Evolutionary conservation across 2,797 vertebrate genomes (phyloP).

Genomic region (Fundulus diaphanus): DNA sequence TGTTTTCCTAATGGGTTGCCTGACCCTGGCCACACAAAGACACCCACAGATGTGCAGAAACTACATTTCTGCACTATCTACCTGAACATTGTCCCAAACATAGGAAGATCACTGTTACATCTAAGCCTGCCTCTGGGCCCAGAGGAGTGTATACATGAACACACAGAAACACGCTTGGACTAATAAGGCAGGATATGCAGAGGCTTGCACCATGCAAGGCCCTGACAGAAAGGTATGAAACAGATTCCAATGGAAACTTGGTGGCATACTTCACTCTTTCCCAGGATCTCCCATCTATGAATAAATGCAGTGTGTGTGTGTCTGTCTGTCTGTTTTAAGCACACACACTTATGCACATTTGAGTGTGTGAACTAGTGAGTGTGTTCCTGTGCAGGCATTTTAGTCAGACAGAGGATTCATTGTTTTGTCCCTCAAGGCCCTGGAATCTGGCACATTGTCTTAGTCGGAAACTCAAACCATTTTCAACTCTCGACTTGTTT

Average conservation of each 20-base stretch:
- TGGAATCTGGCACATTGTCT: slow-evolving; percentile 82
- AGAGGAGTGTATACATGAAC: slow-evolving; percentile 25
- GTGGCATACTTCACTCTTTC: slow-evolving; percentile 49
- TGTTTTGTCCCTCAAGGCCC: slow-evolving; percentile 76
- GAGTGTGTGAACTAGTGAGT: slow-evolving; percentile 41
- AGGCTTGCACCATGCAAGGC: slow-evolving; percentile 66
- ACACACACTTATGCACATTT: slow-evolving; percentile 2
- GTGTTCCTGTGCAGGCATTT: slow-evolving; percentile 42
- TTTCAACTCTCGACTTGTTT: slow-evolving; percentile 80
- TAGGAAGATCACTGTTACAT: slow-evolving; percentile 46
- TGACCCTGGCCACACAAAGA: slow-evolving; percentile 54
- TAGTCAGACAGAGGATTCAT: slow-evolving; percentile 72
- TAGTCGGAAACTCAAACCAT: slow-evolving; percentile 75
- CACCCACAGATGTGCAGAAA: slow-evolving; percentile 20
- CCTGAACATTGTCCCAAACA: slow-evolving; percentile 51
- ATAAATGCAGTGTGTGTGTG: slow-evolving; percentile 43
- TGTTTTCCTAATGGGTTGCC: slow-evolving; percentile 68
- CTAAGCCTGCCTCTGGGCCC: slow-evolving; percentile 45
- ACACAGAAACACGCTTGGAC: slow-evolving; percentile 24
- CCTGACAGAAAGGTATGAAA: slow-evolving; percentile 74
- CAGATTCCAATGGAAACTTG: slow-evolving; percentile 62
- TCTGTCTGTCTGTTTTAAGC: slow-evolving; percentile 4
- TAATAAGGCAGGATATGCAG: slow-evolving; percentile 65
- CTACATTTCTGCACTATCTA: slow-evolving; percentile 27
- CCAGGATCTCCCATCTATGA: slow-evolving; percentile 57